Evolutionary conservation across 1,140 invertebrate species (phyloP), one percentile per base, ranked within the genome.

Genomic region (Mycetomoellerius zeteki): DNA sequence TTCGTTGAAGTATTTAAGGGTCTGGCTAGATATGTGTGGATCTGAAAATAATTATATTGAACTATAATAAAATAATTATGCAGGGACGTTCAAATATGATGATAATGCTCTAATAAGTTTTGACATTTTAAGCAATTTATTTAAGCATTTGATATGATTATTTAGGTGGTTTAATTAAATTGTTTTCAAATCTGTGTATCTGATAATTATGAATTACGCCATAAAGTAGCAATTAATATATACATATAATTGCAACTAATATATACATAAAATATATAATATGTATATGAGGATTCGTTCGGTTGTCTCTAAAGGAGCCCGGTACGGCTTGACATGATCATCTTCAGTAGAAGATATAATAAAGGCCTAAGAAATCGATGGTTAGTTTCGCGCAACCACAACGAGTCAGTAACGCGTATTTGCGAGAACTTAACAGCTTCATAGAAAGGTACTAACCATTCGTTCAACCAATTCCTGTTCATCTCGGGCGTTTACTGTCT

Each of bases 301-400:
- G n/a, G 33, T 8, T 21, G 10, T 21, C 54, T 37, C 33, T 8
- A 30, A 24, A 16, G 16, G 16, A 24, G 30, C 4, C 2, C 54
- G n/a, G n/a, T 1, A 33, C 10, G 43, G 2, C 24, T 64, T 30
- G 60, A 78, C 76, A 6, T 16, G 27, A 65, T 76, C 33, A 4
- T 64, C 16, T 43, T 21, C 16, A 60, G 60, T 14, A 43, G 47
- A 33, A 78, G 43, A 27, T 47, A 3, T 30, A 37, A 37, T 37
- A 78, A 78, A 47, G 12, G 7, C 12, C 12, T 52, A 65, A 78
- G 60, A 78, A 65, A 78, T 65, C 76, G 60, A 37, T 24, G 56
- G 73, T 77, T 77, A 78, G 58, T 78, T 78, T 78, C 27, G 75
- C 75, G 58, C 75, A 43, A 78, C 58, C 75, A 60, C 60, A 78